phyloP scores from a whole-genome alignment of 1,140 invertebrate species.

The Drosophila rufa region DNA sequence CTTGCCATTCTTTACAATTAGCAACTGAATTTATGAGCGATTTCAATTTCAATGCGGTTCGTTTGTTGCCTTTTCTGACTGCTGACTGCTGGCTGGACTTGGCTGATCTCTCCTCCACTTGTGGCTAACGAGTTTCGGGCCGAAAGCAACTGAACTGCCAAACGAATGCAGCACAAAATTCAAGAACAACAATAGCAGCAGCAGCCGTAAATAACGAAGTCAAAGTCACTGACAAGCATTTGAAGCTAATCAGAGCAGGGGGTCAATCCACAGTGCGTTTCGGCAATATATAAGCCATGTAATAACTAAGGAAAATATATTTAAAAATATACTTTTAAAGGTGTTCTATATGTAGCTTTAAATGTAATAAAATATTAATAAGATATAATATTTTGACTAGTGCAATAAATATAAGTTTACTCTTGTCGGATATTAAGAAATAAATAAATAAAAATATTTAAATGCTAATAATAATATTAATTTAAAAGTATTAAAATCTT shows the following conservation, averaged over 20 bases:
- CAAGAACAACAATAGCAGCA: slow-evolving; percentile 22
- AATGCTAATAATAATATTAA: not conserved
- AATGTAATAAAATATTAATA: not conserved
- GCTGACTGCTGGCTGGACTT: slow-evolving; percentile 12
- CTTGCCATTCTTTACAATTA: slow-evolving; percentile 81
- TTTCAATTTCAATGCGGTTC: slow-evolving; percentile 71
- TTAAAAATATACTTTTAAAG: not conserved
- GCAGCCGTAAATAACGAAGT: slow-evolving; percentile 37
- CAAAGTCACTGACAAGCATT: slow-evolving; percentile 57
- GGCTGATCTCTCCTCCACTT: slow-evolving; percentile 23
- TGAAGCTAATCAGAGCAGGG: slow-evolving; percentile 32
- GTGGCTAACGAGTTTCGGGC: slow-evolving; percentile 64
- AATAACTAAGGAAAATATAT: not conserved
- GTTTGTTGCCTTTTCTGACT: slow-evolving; percentile 48
- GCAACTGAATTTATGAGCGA: slow-evolving; percentile 81
- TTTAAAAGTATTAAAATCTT: no score
- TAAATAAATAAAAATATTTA: no score
- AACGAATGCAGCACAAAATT: slow-evolving; percentile 25
- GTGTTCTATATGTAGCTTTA: not conserved
- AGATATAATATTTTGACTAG: no score
- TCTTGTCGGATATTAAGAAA: no score
- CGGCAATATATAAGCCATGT: not conserved
- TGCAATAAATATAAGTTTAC: no score
- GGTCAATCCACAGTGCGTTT: slow-evolving; percentile 6
- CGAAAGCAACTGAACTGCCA: slow-evolving; percentile 23